phyloP scores from a whole-genome alignment of 1,140 invertebrate species.

The Zaprionus lachaisei region DNA sequence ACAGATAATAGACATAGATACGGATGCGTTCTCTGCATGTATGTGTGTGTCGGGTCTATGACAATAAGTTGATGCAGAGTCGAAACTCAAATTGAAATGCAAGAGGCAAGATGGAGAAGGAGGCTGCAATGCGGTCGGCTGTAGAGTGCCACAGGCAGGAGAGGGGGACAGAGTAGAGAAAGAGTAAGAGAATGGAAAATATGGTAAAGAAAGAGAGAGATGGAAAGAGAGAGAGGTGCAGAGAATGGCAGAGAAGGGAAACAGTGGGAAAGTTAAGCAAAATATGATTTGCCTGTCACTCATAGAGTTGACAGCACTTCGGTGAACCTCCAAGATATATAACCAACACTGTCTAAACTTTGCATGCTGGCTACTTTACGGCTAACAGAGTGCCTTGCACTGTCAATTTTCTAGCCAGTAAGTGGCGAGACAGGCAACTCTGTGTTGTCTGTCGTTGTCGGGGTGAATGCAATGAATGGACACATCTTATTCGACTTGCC shows the following conservation, averaged over 20 bases:
- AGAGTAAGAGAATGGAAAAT: neutral
- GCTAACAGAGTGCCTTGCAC: neutral
- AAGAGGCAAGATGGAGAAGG: slow-evolving; percentile 12
- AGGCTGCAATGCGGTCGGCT: neutral
- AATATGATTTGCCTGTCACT: slow-evolving; percentile 26
- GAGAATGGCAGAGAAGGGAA: neutral
- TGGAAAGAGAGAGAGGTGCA: neutral
- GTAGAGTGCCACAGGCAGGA: neutral
- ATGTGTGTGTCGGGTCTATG: slow-evolving; percentile 49
- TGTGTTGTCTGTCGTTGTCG: neutral
- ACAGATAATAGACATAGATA: slow-evolving; percentile 62
- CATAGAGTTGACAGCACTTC: slow-evolving; percentile 11
- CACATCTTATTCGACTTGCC: slow-evolving; percentile 46
- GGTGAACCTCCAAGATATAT: too few relatives aligned
- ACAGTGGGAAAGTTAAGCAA: neutral
- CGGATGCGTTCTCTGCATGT: slow-evolving; percentile 19
- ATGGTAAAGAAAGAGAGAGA: too few relatives aligned
- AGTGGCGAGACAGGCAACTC: slow-evolving; percentile 6
- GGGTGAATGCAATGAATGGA: slow-evolving; percentile 9
- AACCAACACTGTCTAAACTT: too few relatives aligned
- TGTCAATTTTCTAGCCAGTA: neutral
- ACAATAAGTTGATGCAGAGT: slow-evolving; percentile 64
- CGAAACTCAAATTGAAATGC: slow-evolving; percentile 67
- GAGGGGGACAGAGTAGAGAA: neutral
- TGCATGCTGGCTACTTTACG: neutral